Evolutionary conservation across 2,113 vertebrate genomes (phyloP), one percentile per base, ranked within the genome.

Genomic region (Zosterops lateralis): DNA sequence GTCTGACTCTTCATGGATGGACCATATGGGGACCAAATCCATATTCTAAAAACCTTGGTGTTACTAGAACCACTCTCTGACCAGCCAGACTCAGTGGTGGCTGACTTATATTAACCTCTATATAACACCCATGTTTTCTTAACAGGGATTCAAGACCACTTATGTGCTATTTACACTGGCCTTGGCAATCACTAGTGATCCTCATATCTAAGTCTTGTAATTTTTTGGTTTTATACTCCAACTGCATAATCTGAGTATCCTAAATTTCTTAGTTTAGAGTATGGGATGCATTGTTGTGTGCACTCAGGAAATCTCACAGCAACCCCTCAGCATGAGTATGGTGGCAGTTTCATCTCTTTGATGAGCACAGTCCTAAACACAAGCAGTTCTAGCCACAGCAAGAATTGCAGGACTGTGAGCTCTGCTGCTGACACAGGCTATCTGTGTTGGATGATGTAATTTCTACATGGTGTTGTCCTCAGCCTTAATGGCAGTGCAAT

Each of bases 1-100:
- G 13, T 50, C 36, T 36, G n/a, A 2, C 31, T 42, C 19, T 42
- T 58, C 0, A 0, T 17, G 36, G 42, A 58, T 58, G 31, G 71
- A 25, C 25, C 20, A 36, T 66, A 75, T 0, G 0, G 25, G 51
- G 51, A 66, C 29, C 44, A 58, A 42, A 50, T 17, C 31, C 44
- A 31, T 36, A 57, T n/a, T 57, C 32, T n/a, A n/a, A n/a, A 22
- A 75, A 16, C 16, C 11, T 24, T 34, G 42, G 3, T 65, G 42
- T 66, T 50, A 20, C 1, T 42, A 50, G 51, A n/a, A 34, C 17
- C 16, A 20, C 25, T 34, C 24, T 65, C 15, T 74, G 34, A 65
- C 24, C 60, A 74, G 15, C 31, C 29, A 16, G 17, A 48, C 61
- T 50, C 44, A 66, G 51, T 66, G 31, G 34, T 38, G 38, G 38